Evolutionary conservation across 2,797 vertebrate species (phyloP).

Genomic region (Phoxinus dragarum): DNA sequence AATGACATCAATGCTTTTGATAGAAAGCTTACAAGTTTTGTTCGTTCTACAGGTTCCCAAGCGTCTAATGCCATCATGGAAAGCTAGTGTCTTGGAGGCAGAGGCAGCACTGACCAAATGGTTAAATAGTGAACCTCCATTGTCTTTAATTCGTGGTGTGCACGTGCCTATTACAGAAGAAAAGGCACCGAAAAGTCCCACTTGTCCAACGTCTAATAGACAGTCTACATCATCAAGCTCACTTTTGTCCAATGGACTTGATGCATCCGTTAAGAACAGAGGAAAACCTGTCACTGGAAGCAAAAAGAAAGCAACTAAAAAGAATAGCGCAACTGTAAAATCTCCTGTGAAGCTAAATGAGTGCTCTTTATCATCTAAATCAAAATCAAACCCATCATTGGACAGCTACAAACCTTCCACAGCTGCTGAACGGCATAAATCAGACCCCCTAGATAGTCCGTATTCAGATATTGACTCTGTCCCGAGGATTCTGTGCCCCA

Average conservation of each 20-base stretch:
- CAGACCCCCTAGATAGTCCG: constrained; percentile 73
- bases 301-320: constrained; percentile 74
- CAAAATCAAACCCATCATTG: constrained; percentile 52
- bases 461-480: constrained; percentile 79
- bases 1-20: neutral
- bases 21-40: neutral
- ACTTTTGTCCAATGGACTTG: constrained; percentile 61
- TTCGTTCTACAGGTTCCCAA: constrained; percentile 86
- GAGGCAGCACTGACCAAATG: constrained; percentile 82
- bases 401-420: constrained; percentile 52
- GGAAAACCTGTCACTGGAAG: constrained; percentile 53
- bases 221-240: constrained; percentile 50
- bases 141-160: constrained; percentile 59
- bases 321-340: constrained; percentile 73
- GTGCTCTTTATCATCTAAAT: constrained; percentile 62
- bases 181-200: constrained; percentile 53
- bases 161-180: constrained; percentile 68
- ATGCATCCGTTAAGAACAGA: constrained; percentile 60
- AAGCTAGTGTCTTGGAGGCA: constrained; percentile 89
- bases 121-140: constrained; percentile 71
- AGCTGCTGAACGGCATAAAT: constrained; percentile 63
- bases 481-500: constrained; percentile 77
- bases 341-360: constrained; percentile 74
- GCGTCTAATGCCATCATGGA: constrained; percentile 91
- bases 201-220: constrained; percentile 54